Conservation (phyloP, 2,113 vertebrate genomes). For the cattle (Bos taurus) region ARS-UCD2.0 NC_037355.1:20341501-20342000, state of each 20-base stretch:
- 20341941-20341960: background rate
- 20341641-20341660: background rate
- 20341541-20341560: background rate
- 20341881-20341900: background rate
- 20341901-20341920: fast-evolving
- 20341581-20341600: background rate
- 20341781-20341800: background rate
- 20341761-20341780: background rate
- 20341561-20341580: background rate
- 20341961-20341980: background rate
- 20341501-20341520: background rate
- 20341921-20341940: background rate
- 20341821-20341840: background rate
- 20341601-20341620: background rate
- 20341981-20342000: background rate
- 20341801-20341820: background rate
- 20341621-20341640: background rate
- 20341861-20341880: background rate
- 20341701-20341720: background rate
- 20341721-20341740: background rate
- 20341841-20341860: background rate
- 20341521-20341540: background rate
- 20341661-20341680: background rate
- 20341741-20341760: background rate
- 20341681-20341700: background rate